Evolutionary conservation across 2,888 invertebrate genomes (phyloP), one percentile per base, ranked within the genome.

Genomic region (Lithophane ornitopus): DNA sequence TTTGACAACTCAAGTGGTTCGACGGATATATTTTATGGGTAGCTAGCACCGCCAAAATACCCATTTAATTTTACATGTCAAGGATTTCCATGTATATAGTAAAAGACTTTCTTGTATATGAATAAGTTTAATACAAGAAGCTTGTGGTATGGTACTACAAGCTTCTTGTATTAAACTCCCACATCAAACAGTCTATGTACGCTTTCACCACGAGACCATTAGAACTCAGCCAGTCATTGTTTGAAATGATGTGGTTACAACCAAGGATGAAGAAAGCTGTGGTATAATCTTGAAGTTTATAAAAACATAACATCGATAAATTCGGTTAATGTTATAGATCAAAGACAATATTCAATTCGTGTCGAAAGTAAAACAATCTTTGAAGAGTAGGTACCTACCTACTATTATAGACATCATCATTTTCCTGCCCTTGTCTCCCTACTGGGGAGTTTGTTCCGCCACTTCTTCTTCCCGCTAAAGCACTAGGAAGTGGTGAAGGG

Each of bases 181-280:
- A 84, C 86, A 81, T 84, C 81, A 82, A 85, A 89, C 70, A 81
- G 74, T 76, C 80, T 87, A 85, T 82, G 49, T 9, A 49, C 8
- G 87, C 89, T 89, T 91, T 87, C 85, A 63, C 89, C 83, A 85
- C 44, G 26, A 71, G 34, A 76, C 78, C 74, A 80, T 83, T 74
- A 73, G 73, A 74, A 78, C 74, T 62, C 56, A 82, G 85, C 81
- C 63, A 88, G 88, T 89, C 89, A 91, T 92, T 91, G 91, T 92
- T 89, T 86, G 73, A 87, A 90, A 89, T 88, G 87, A 91, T 88
- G 89, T 83, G 89, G 91, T 90, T 82, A 80, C 74, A 72, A 52
- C 59, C 70, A 74, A 74, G 65, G 52, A 66, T 65, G 34, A 63
- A 63, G 54, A 85, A 82, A 70, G 76, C 62, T 71, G 77, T 34